Evolutionary conservation across 2,797 vertebrate genomes (phyloP).

Genomic region (Gambusia yucatana): DNA sequence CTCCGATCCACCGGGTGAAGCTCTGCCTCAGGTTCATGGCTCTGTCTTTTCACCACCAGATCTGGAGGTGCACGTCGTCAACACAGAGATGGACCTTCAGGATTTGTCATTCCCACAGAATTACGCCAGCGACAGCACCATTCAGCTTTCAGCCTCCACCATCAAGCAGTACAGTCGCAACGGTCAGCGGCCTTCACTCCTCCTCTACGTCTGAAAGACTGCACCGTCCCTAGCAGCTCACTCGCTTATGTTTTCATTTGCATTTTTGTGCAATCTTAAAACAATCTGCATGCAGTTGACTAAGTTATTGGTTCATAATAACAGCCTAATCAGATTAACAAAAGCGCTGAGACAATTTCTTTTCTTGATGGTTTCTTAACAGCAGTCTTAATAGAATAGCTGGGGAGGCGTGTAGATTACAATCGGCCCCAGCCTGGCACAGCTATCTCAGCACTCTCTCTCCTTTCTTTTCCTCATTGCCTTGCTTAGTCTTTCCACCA

Average conservation of each 20-base stretch:
- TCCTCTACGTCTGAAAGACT: conserved; percentile 14
- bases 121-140: conserved; percentile 87
- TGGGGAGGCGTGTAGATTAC: conserved; percentile 83
- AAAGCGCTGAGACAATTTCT: conserved; percentile 84
- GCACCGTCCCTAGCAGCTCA: conserved; percentile 20
- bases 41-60: conserved; percentile 73
- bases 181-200: conserved; percentile 78
- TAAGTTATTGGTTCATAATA: conserved; percentile 83
- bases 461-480: conserved; percentile 51
- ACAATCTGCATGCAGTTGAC: conserved; percentile 78
- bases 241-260: conserved; percentile 52
- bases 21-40: background rate
- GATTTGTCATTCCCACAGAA: conserved; percentile 92
- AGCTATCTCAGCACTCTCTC: conserved; percentile 78
- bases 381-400: conserved; percentile 84
- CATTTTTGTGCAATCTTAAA: conserved; percentile 68
- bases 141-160: conserved; percentile 92
- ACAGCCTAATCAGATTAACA: conserved; percentile 84
- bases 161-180: conserved; percentile 97
- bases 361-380: conserved; percentile 85
- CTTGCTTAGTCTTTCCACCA: conserved; percentile 66
- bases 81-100: conserved; percentile 91
- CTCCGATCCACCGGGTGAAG: background rate
- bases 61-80: conserved; percentile 91
- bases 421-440: conserved; percentile 75